Percentiles rank a stretch among this genome's conserved stretches.
Conservation (phyloP, 2,797 vertebrate species). For the Mastacembelus armatus region DNA sequence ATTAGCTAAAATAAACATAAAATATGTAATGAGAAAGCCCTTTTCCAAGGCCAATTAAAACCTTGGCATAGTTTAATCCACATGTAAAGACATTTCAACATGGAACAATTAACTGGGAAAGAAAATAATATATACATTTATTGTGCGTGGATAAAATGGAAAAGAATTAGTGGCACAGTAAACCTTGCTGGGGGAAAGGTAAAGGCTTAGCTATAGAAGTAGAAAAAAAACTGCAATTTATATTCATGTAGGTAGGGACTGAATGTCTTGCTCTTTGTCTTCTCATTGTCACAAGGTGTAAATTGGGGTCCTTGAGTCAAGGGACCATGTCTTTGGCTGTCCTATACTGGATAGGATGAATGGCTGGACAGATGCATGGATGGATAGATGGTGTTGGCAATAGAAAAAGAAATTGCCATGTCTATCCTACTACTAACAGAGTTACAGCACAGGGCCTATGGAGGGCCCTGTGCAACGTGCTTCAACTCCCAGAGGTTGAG, state of each 20-base stretch:
- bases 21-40: conserved; percentile 35
- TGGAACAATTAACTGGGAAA: neutral
- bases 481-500: conserved; percentile 44
- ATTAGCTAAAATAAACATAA: conserved; percentile 44
- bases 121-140: neutral
- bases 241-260: neutral
- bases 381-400: conserved; percentile 23
- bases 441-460: conserved; percentile 17
- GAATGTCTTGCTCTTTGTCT: neutral
- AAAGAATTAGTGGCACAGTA: neutral
- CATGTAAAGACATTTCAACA: neutral
- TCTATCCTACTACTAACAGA: conserved; percentile 33
- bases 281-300: conserved; percentile 2
- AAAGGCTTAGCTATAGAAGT: neutral
- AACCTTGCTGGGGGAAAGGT: too few species aligned
- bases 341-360: neutral
- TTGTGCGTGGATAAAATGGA: neutral
- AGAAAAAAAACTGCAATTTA: neutral
- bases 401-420: conserved; percentile 44
- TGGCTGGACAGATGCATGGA: conserved; percentile 7
- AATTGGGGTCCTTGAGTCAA: conserved; percentile 2
- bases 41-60: too few species aligned
- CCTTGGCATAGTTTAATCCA: neutral
- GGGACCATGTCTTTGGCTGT: conserved; percentile 5
- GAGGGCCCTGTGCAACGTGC: conserved; percentile 27